phyloP scores from a whole-genome alignment of 2,113 vertebrate species.

The Varanus salvator region DNA sequence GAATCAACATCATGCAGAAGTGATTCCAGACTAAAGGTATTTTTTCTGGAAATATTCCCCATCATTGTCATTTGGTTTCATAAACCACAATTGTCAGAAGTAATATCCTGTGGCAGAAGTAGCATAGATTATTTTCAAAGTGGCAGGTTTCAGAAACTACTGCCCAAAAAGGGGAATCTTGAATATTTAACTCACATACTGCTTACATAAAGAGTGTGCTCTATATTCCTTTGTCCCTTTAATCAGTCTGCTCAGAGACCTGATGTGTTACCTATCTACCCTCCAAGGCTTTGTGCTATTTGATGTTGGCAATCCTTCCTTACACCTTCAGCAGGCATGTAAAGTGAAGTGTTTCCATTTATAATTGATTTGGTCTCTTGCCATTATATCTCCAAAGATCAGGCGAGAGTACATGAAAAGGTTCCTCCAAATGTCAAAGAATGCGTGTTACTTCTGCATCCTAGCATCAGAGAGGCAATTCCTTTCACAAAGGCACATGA shows the following conservation, averaged over 20 bases:
- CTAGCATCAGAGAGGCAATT: conserved; percentile 32
- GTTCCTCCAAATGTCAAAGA: conserved; percentile 7
- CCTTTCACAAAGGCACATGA: neutral
- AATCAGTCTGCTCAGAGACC: rapidly evolving
- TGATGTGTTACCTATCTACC: neutral
- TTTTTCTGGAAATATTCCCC: neutral
- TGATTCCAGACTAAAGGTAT: neutral
- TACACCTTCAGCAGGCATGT: neutral
- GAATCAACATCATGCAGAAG: neutral
- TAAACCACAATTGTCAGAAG: too few species aligned
- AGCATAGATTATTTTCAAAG: neutral
- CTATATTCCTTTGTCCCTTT: neutral
- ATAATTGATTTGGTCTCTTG: neutral
- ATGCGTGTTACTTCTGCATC: neutral
- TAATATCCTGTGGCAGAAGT: neutral
- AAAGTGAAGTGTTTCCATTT: conserved; percentile 1
- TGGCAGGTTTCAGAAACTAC: neutral
- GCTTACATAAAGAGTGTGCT: neutral
- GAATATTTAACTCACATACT: neutral
- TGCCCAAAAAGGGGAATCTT: neutral
- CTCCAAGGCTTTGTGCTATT: neutral
- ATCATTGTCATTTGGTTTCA: neutral
- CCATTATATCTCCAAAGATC: neutral
- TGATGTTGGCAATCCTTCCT: neutral
- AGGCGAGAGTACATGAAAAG: conserved; percentile 4